Conservation (phyloP, 2,797 vertebrate species). For the Sebastes minor region DNA sequence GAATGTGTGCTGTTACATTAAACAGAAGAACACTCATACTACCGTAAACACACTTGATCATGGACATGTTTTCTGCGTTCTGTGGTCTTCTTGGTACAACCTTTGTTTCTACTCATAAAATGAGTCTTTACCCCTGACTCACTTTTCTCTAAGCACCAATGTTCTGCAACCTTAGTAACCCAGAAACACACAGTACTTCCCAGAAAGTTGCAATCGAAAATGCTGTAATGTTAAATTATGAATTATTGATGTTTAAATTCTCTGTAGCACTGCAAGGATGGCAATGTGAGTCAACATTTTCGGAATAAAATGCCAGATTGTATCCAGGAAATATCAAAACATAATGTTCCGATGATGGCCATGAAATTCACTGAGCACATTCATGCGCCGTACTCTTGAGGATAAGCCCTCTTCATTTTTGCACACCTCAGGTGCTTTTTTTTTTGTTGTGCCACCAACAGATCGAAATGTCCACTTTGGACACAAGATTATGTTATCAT, state of each 20-base stretch:
- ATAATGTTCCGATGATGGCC: background rate
- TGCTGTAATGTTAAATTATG: background rate
- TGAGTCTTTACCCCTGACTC: background rate
- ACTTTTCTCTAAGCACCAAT: background rate
- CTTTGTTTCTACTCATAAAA: background rate
- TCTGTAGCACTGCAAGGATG: background rate
- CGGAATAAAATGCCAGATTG: background rate
- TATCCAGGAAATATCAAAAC: background rate
- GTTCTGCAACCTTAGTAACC: background rate
- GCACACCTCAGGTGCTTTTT: background rate
- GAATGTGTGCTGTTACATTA: background rate
- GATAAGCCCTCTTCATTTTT: background rate
- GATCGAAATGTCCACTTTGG: background rate
- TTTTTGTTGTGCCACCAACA: background rate
- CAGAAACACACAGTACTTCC: background rate
- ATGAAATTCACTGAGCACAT: background rate
- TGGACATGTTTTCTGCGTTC: background rate
- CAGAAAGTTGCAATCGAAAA: slow-evolving; percentile 1
- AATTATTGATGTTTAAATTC: slow-evolving; percentile 15
- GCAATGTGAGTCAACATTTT: background rate
- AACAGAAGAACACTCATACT: background rate
- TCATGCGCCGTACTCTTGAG: background rate
- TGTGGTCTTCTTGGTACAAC: background rate
- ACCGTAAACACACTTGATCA: background rate
- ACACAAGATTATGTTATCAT: background rate